A percentile compares a stretch with the other conserved stretches of the same genome.
Evolutionary conservation across 1,140 invertebrate genomes (phyloP).

Genomic region (Aphelenchoides besseyi): DNA sequence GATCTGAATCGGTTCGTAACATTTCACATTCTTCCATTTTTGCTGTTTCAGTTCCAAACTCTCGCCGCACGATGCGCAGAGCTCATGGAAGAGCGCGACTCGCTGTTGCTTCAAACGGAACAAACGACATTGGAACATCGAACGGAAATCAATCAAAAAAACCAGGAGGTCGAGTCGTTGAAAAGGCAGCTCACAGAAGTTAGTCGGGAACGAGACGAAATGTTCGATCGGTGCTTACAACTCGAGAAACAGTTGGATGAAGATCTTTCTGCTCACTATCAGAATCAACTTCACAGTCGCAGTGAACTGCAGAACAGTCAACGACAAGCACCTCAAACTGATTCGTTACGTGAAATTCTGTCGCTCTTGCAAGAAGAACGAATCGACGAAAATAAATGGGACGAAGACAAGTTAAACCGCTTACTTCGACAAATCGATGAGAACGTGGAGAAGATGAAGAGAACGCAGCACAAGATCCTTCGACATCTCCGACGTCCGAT

Average conservation of each 20-base stretch:
- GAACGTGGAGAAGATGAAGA: not conserved
- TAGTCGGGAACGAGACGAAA: not conserved
- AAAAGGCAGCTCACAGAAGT: not conserved
- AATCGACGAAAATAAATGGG: not conserved
- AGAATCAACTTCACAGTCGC: not conserved
- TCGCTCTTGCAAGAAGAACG: too few relatives aligned
- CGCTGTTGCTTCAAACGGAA: not conserved
- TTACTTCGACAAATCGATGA: not conserved
- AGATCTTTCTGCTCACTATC: not conserved
- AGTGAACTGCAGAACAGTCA: not conserved
- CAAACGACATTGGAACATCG: not conserved
- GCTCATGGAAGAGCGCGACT: not conserved
- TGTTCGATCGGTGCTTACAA: not conserved
- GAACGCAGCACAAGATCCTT: not conserved
- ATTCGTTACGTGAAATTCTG: too few relatives aligned
- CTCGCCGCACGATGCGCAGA: not conserved
- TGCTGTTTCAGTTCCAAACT: not conserved
- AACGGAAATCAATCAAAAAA: not conserved
- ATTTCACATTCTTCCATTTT: not conserved
- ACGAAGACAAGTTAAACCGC: not conserved
- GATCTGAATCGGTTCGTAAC: not conserved
- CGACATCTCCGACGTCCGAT: not conserved
- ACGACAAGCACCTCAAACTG: not conserved
- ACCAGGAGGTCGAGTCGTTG: not conserved
- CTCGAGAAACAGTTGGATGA: not conserved